Percentiles rank a stretch among this genome's conserved stretches.
Evolutionary conservation across 2,888 invertebrate species (phyloP).

Genomic region (Dilophus febrilis): DNA sequence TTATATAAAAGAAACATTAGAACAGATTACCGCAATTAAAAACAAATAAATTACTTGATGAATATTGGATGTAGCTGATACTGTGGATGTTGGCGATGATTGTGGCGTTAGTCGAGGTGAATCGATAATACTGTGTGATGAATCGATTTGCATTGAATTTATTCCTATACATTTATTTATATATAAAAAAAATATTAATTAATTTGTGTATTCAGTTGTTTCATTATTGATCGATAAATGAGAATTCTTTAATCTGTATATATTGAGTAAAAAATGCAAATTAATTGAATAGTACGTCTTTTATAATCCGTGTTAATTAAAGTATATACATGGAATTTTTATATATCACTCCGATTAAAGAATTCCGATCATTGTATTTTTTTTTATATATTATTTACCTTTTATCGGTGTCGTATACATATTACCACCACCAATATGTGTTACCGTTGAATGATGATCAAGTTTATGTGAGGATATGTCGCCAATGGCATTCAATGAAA

Average conservation of each 20-base stretch:
- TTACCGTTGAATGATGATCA: too few species aligned
- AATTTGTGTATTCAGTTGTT: background rate
- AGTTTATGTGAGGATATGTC: too few species aligned
- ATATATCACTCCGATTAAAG: too few species aligned
- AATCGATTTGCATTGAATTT: constrained; percentile 17
- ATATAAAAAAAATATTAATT: background rate
- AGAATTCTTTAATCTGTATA: background rate
- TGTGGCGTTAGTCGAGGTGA: constrained; percentile 34
- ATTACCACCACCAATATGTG: too few species aligned
- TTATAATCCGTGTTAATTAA: too few species aligned
- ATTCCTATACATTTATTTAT: background rate
- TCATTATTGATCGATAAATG: background rate
- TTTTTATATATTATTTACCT: background rate
- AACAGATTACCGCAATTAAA: too few species aligned
- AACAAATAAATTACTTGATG: constrained; percentile 29
- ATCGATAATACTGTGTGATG: constrained; percentile 22
- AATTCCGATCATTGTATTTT: constrained; percentile 2
- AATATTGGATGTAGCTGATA: constrained; percentile 24
- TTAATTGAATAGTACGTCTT: too few species aligned
- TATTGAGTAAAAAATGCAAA: background rate
- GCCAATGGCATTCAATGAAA: background rate
- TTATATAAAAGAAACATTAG: too few species aligned
- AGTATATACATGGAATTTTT: too few species aligned
- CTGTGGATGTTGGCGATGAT: constrained; percentile 30
- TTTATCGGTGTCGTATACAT: background rate